Evolutionary conservation across 2,888 invertebrate species (phyloP), one percentile per base, ranked within the genome.

Genomic region (Trachelus stipa): DNA sequence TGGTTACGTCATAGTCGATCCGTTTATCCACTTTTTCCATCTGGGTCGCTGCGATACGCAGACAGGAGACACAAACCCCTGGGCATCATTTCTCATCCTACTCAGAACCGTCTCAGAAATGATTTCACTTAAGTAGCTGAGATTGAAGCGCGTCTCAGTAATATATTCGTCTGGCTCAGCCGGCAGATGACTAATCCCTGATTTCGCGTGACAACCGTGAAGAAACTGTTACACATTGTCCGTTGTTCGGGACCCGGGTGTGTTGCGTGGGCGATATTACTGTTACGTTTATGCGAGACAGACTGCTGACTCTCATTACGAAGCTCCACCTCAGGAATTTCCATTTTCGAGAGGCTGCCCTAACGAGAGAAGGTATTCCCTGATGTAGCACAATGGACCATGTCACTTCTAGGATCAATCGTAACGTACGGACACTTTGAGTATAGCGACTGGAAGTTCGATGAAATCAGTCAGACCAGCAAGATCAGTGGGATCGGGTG

Each of bases 181-280:
- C 75, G 68, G 77, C 74, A 74, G 82, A 83, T 85, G 86, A 89
- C 87, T 89, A 89, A 89, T 89, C 83, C 85, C 82, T 85, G 87
- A 89, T 89, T 90, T 87, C 84, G 85, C 87, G 84, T 84, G 88
- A 89, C 87, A 88, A 85, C 86, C 87, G 87, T 86, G 87, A 88
- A 87, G 89, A 85, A 88, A 89, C 82, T 90, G 89, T 89, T 89
- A 90, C 88, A 90, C 88, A 90, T 90, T 89, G 90, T 88, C 87
- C 88, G 87, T 85, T 85, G 88, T 88, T 88, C 84, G 82, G 80
- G 79, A 79, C 81, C 79, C 82, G 73, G 75, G 73, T 76, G 76
- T 79, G 76, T 30, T 68, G 81, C 79, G 86, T 85, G 85, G 85
- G 87, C 86, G 87, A 76, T 80, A 74, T 73, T 81, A 73, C 82